phyloP scores from a whole-genome alignment of 2,797 vertebrate species.

The Knipowitschia caucasica region DNA sequence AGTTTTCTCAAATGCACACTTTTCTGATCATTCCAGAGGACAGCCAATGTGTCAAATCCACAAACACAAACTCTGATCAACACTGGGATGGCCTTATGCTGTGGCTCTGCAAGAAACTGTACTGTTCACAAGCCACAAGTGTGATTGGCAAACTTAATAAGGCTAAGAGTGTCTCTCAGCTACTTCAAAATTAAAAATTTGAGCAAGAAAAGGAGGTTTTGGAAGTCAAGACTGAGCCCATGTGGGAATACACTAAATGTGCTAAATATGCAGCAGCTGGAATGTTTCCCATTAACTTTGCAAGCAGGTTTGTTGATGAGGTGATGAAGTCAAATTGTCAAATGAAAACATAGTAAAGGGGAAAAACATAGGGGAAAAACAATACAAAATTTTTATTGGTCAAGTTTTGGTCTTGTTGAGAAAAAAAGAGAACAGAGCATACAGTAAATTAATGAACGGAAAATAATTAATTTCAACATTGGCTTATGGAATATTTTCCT shows the following conservation, averaged over 20 bases:
- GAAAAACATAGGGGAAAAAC: neutral
- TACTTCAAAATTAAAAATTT: constrained; percentile 7
- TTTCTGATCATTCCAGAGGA: constrained; percentile 32
- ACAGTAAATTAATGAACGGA: neutral
- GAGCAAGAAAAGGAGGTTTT: constrained; percentile 12
- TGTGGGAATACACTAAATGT: neutral
- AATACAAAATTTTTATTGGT: neutral
- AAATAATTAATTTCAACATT: neutral
- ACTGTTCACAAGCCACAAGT: constrained; percentile 47
- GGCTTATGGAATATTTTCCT: no score
- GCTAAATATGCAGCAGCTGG: constrained; percentile 9
- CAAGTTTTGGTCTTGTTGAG: neutral
- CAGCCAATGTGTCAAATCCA: constrained; percentile 31
- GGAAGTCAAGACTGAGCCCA: constrained; percentile 1
- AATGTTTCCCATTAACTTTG: constrained; percentile 1
- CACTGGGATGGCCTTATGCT: constrained; percentile 32
- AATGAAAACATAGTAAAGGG: neutral
- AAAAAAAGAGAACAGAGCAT: neutral
- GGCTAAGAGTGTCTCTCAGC: constrained; percentile 22
- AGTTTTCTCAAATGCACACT: constrained; percentile 21
- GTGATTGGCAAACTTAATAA: constrained; percentile 37
- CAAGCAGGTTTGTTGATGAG: neutral
- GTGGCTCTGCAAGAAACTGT: constrained; percentile 38
- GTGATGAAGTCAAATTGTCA: neutral
- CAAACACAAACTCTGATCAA: constrained; percentile 39